Evolutionary conservation across 1,140 invertebrate species (phyloP).

Genomic region (Drosophila pachea): DNA sequence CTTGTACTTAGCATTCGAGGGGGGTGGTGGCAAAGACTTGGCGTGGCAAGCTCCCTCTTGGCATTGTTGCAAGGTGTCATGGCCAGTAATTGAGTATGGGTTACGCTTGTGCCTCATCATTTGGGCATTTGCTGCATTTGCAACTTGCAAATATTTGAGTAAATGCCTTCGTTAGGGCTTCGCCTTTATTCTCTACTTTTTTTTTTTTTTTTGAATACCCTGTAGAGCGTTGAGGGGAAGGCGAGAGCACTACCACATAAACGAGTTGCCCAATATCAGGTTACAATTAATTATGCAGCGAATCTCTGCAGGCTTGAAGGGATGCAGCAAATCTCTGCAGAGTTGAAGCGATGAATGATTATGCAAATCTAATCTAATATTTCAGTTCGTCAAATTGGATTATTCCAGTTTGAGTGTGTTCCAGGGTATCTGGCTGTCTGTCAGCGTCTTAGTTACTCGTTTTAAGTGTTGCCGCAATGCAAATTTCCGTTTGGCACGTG

Average conservation of each 20-base stretch:
- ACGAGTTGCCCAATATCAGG: no score
- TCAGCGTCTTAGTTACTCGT: neutral
- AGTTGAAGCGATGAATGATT: no score
- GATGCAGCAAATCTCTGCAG: no score
- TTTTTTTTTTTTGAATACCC: slow-evolving; percentile 20
- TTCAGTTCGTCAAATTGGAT: no score
- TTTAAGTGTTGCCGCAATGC: slow-evolving; percentile 39
- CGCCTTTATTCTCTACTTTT: no score
- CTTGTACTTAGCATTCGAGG: slow-evolving; percentile 64
- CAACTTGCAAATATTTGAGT: slow-evolving; percentile 74
- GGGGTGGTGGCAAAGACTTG: slow-evolving; percentile 41
- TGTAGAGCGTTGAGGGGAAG: neutral
- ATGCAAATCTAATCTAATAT: no score
- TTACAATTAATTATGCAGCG: no score
- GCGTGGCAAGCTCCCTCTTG: neutral
- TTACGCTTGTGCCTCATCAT: slow-evolving; percentile 49
- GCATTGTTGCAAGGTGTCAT: slow-evolving; percentile 70
- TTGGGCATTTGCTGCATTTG: slow-evolving; percentile 61
- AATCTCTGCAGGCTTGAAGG: no score
- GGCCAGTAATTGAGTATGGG: slow-evolving; percentile 73
- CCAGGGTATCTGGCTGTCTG: neutral
- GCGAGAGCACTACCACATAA: neutral
- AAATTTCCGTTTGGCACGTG: slow-evolving; percentile 58
- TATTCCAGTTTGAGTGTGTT: no score
- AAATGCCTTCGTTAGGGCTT: slow-evolving; percentile 66